These are phyloP conservation scores for Heterocephalus glaber DNA, from an alignment of 2,113 vertebrate genomes.

Conservation along the genomic window DNA sequence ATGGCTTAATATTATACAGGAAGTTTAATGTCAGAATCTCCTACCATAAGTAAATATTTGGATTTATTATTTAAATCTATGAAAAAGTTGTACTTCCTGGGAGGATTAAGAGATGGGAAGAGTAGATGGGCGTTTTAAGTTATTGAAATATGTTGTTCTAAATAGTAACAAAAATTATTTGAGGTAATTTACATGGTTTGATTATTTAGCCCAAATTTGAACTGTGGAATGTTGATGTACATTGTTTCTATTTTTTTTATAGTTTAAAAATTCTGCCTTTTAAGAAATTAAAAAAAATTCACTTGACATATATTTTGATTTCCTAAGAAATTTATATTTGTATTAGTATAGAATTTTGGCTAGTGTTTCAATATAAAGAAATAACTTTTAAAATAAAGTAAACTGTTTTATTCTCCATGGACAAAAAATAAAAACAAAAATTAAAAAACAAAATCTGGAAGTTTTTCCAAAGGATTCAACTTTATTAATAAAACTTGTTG, in stretches of 20 bases:
- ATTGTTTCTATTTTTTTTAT: slow-evolving; percentile 57
- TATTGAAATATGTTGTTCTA: slow-evolving; percentile 62
- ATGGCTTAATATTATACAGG: not conserved
- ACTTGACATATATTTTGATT: slow-evolving; percentile 57
- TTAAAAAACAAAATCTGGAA: not conserved
- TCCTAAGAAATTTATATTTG: slow-evolving; percentile 66
- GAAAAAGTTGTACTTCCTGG: slow-evolving; percentile 18
- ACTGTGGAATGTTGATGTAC: slow-evolving; percentile 38
- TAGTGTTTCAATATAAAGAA: slow-evolving; percentile 60
- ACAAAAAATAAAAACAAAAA: no score
- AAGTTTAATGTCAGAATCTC: slow-evolving; percentile 42
- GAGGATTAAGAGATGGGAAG: not conserved
- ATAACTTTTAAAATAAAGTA: slow-evolving; percentile 76
- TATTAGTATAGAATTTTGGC: slow-evolving; percentile 67
- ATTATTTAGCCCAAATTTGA: slow-evolving; percentile 49
- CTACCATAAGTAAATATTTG: slow-evolving; percentile 54
- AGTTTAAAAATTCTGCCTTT: slow-evolving; percentile 63
- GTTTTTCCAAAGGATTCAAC: not conserved
- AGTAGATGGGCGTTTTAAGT: slow-evolving; percentile 65
- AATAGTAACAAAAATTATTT: slow-evolving; percentile 38
- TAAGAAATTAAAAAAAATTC: slow-evolving; percentile 49
- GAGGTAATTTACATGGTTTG: slow-evolving; percentile 42
- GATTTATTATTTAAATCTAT: slow-evolving; percentile 62
- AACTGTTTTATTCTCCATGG: not conserved
- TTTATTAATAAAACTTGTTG: not conserved